Conservation (phyloP, 2,888 invertebrate genomes). For the Drosophila macrospina region DNA sequence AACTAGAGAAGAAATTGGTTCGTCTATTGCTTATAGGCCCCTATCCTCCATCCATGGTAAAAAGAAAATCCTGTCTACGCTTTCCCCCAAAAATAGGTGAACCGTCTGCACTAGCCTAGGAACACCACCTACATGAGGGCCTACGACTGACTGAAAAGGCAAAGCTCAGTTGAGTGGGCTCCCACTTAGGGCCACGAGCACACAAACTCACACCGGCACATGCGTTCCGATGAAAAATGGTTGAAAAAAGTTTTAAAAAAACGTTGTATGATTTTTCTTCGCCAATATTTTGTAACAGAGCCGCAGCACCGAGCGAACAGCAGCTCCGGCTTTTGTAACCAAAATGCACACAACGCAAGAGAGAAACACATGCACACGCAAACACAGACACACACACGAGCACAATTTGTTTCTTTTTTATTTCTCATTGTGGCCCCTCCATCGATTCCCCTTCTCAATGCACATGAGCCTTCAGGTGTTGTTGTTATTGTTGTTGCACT, state of each 20-base stretch:
- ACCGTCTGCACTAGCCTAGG: slow-evolving; percentile 20
- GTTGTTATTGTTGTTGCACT: slow-evolving; percentile 40
- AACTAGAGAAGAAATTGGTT: slow-evolving; percentile 40
- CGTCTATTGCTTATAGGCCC: slow-evolving; percentile 56
- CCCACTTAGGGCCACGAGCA: not conserved
- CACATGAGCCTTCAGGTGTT: slow-evolving; percentile 27
- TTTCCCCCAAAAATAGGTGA: slow-evolving; percentile 69
- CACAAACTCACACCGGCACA: slow-evolving; percentile 31
- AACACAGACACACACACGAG: slow-evolving; percentile 14
- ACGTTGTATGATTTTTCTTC: slow-evolving; percentile 85
- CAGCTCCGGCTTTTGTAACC: slow-evolving; percentile 73
- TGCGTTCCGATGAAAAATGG: slow-evolving; percentile 81
- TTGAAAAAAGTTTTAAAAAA: slow-evolving; percentile 83
- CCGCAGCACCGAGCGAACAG: slow-evolving; percentile 73
- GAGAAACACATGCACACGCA: slow-evolving; percentile 34
- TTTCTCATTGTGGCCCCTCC: slow-evolving; percentile 46
- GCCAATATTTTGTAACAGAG: slow-evolving; percentile 85
- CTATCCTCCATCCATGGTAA: not conserved
- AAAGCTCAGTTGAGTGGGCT: not conserved
- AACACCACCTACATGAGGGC: not conserved
- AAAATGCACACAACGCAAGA: slow-evolving; percentile 64
- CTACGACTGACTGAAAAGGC: slow-evolving; percentile 2
- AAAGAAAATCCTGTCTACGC: slow-evolving; percentile 75
- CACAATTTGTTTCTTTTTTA: slow-evolving; percentile 63
- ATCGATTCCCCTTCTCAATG: slow-evolving; percentile 50